A percentile compares a stretch with the other conserved stretches of the same genome.
Conservation (phyloP, 1,140 invertebrate species). For the Trichonephila inaurata region DNA sequence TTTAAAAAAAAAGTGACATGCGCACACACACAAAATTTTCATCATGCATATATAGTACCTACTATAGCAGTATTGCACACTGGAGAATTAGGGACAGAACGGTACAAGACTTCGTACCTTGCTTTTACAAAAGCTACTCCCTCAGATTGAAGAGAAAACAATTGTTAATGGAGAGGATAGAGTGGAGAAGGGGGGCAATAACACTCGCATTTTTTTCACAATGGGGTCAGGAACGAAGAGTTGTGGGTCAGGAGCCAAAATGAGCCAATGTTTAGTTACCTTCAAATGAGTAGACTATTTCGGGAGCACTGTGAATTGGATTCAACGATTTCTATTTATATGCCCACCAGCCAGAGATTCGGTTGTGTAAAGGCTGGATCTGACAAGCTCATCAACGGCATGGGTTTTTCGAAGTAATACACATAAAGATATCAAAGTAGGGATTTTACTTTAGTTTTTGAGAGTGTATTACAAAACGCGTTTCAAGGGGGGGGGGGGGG, state of each 20-base stretch:
- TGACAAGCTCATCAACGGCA: slow-evolving; percentile 25
- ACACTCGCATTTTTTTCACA: slow-evolving; percentile 51
- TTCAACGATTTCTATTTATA: slow-evolving; percentile 72
- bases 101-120: neutral
- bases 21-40: neutral
- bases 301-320: slow-evolving; percentile 55
- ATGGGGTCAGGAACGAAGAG: slow-evolving; percentile 65
- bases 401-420: neutral
- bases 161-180: neutral
- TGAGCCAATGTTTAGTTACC: slow-evolving; percentile 55
- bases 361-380: slow-evolving; percentile 48
- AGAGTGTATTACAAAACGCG: no score
- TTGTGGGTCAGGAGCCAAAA: slow-evolving; percentile 74
- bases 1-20: neutral
- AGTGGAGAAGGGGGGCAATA: neutral
- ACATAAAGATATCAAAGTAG: no score
- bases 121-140: neutral
- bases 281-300: slow-evolving; percentile 62
- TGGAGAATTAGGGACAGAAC: neutral
- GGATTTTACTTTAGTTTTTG: no score
- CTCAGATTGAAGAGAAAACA: neutral
- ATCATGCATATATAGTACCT: slow-evolving; percentile 2
- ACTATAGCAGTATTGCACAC: neutral
- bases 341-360: slow-evolving; percentile 27
- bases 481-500: no score